These are phyloP conservation scores for Orgyia antiqua DNA, from an alignment of 2,888 invertebrate genomes.

Conservation along the genomic window DNA sequence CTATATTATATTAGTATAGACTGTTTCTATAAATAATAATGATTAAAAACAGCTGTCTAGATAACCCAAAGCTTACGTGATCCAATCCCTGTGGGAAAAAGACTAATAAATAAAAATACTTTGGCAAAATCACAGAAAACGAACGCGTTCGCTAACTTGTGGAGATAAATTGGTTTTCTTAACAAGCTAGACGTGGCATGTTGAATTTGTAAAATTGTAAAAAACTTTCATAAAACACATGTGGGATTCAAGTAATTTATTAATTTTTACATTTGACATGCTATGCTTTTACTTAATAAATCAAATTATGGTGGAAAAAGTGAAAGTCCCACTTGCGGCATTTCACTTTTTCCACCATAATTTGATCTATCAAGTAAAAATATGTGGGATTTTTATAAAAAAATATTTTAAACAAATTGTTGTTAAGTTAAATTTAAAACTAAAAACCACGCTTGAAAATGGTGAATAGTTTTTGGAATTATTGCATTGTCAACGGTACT, in stretches of 20 bases:
- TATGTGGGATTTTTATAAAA: slow-evolving; percentile 9
- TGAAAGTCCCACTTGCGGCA: too few species aligned
- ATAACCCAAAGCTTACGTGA: background rate
- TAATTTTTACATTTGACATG: too few species aligned
- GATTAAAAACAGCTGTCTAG: background rate
- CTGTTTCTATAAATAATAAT: background rate
- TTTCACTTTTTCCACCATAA: too few species aligned
- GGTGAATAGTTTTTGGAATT: too few species aligned
- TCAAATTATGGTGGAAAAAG: too few species aligned
- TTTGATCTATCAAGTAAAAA: too few species aligned
- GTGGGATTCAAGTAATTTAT: too few species aligned
- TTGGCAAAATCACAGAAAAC: slow-evolving; percentile 12
- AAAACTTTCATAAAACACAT: slow-evolving; percentile 12
- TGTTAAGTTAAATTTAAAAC: too few species aligned
- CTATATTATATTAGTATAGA: too few species aligned
- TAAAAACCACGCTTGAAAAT: too few species aligned
- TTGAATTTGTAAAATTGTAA: slow-evolving; percentile 19
- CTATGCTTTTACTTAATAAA: too few species aligned
- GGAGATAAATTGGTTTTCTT: slow-evolving; percentile 21
- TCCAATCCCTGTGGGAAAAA: background rate
- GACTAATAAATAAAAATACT: slow-evolving; percentile 11
- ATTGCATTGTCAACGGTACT: too few species aligned
- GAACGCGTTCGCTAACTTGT: slow-evolving; percentile 12
- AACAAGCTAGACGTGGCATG: slow-evolving; percentile 7
- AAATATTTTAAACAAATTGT: slow-evolving; percentile 2